A percentile compares a stretch with the other conserved stretches of the same genome.
Conservation (phyloP, 2,113 vertebrate species). For the Nothobranchius furzeri region DNA sequence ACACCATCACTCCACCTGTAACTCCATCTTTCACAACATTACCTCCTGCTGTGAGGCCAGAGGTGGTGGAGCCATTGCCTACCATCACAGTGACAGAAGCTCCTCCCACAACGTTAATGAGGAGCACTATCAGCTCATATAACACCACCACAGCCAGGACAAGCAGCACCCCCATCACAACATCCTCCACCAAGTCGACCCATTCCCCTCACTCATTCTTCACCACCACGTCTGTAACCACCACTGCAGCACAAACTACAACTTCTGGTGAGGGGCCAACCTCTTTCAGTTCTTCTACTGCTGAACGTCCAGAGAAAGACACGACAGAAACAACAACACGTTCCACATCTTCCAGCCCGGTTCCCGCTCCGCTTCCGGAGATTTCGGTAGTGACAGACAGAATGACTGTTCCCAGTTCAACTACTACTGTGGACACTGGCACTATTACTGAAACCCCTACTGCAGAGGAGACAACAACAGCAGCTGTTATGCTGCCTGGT, state of each 20-base stretch:
- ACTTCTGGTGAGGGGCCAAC: slow-evolving; percentile 1
- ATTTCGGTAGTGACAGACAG: slow-evolving; percentile 29
- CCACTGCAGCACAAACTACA: slow-evolving; percentile 14
- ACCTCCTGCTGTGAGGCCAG: slow-evolving; percentile 41
- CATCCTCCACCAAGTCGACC: slow-evolving; percentile 27
- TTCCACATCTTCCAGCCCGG: slow-evolving; percentile 37
- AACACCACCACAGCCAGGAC: slow-evolving; percentile 35
- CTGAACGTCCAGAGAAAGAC: slow-evolving; percentile 12
- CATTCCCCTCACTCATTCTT: not conserved
- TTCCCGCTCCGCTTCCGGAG: slow-evolving; percentile 29
- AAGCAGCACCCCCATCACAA: slow-evolving; percentile 40
- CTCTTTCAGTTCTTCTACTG: slow-evolving; percentile 28
- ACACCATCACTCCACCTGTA: slow-evolving; percentile 5
- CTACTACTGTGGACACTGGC: slow-evolving; percentile 13
- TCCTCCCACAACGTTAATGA: not conserved
- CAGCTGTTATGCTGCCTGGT: slow-evolving; percentile 24
- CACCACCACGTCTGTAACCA: slow-evolving; percentile 20
- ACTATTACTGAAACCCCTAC: slow-evolving; percentile 43
- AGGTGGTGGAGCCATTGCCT: slow-evolving; percentile 36
- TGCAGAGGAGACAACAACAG: slow-evolving; percentile 17
- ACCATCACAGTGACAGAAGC: slow-evolving; percentile 49
- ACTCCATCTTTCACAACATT: slow-evolving; percentile 7
- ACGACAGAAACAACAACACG: slow-evolving; percentile 40
- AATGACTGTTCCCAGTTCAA: slow-evolving; percentile 38
- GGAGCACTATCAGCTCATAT: slow-evolving; percentile 19